Evolutionary conservation across 1,140 invertebrate genomes (phyloP).

Genomic region (Drosophila orena): DNA sequence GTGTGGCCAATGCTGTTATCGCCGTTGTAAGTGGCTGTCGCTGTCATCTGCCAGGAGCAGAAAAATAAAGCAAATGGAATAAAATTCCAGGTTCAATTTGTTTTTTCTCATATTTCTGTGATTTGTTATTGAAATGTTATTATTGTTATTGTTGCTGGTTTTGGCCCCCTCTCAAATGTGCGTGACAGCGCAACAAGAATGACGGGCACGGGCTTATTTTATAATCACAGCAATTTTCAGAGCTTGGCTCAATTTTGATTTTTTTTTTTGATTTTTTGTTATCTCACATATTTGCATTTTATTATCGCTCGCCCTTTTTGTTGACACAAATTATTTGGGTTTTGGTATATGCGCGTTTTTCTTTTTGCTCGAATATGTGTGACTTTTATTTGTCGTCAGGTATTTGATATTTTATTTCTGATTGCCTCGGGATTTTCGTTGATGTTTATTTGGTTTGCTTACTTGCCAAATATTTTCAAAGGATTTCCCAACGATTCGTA

Average conservation of each 20-base stretch:
- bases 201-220: conserved; percentile 61
- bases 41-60: conserved; percentile 63
- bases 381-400: conserved; percentile 58
- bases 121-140: conserved; percentile 76
- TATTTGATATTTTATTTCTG: conserved; percentile 68
- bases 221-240: conserved; percentile 69
- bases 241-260: conserved; percentile 34
- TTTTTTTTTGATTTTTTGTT: conserved; percentile 10
- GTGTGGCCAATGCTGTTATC: conserved; percentile 14
- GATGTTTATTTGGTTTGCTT: conserved; percentile 45
- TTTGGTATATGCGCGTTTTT: conserved; percentile 9
- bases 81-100: conserved; percentile 23
- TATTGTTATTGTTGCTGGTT: conserved; percentile 66
- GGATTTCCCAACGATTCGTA: conserved; percentile 1
- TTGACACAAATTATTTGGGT: conserved; percentile 74
- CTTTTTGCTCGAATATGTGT: conserved; percentile 9
- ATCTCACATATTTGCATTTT: conserved; percentile 56
- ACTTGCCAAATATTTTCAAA: conserved; percentile 35
- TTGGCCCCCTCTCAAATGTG: conserved; percentile 17
- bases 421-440: conserved; percentile 56
- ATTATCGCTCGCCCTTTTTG: conserved; percentile 62
- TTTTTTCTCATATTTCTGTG: conserved; percentile 25
- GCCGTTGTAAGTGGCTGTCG: conserved; percentile 55
- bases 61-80: conserved; percentile 28
- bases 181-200: conserved; percentile 33